Evolutionary conservation across 2,888 invertebrate species (phyloP).

Genomic region (Standfussiana lucernea): DNA sequence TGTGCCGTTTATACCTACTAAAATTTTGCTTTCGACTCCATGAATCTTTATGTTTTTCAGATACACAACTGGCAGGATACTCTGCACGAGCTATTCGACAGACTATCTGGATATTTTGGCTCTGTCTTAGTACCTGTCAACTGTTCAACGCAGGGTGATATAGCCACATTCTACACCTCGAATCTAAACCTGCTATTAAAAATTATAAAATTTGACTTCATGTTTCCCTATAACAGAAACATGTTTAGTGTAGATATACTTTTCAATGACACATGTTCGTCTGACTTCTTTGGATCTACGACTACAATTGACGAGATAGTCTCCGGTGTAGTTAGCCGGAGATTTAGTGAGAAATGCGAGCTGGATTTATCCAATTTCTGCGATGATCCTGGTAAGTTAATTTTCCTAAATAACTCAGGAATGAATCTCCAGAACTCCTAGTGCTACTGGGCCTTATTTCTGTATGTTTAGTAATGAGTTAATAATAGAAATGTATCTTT

Average conservation of each 20-base stretch:
- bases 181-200: constrained; percentile 79
- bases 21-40: neutral
- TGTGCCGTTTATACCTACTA: neutral
- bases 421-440: too few species aligned
- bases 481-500: too few species aligned
- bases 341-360: constrained; percentile 79
- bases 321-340: constrained; percentile 75
- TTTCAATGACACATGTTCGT: constrained; percentile 82
- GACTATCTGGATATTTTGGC: constrained; percentile 76
- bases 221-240: constrained; percentile 81
- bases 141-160: constrained; percentile 71
- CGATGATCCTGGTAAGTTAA: constrained; percentile 79
- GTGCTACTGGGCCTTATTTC: too few species aligned
- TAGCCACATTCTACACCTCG: constrained; percentile 82
- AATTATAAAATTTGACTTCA: constrained; percentile 82
- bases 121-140: constrained; percentile 79
- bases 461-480: too few species aligned
- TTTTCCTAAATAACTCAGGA: neutral
- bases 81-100: constrained; percentile 77
- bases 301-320: constrained; percentile 81
- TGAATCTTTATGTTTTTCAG: constrained; percentile 78
- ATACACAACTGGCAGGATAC: constrained; percentile 82
- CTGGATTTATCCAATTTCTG: constrained; percentile 84
- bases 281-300: constrained; percentile 77
- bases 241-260: constrained; percentile 84